Evolutionary conservation across 2,888 invertebrate genomes (phyloP), one percentile per base, ranked within the genome.

Genomic region (Phalera bucephala): DNA sequence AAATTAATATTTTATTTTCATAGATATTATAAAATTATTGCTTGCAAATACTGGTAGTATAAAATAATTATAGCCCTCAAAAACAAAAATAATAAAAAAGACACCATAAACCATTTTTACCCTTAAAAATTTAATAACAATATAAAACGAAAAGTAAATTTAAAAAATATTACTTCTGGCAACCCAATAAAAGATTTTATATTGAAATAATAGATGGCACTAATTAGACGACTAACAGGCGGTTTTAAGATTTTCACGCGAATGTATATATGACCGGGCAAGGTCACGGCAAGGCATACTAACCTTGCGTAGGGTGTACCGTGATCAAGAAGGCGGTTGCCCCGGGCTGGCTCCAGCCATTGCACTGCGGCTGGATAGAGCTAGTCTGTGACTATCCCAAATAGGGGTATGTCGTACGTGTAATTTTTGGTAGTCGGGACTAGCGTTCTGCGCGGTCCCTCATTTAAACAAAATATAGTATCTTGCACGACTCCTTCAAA

Each of bases 261-360:
- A 9, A 13, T 2, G 40, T 70, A 75, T 73, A 81, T 64, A 80
- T 61, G 49, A 36, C 19, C 11, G 2, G 19, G 30, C n/a, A 2
- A 11, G 1, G 3, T 1, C 22, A 8, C 3, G 3, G 0, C 0
- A 0, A 1, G 27, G 9, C 80, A 90, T 90, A 92, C 93, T 94
- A 93, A 93, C 93, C 93, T 93, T 92, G 92, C 93, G 93, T 86
- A 93, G 93, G 91, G 92, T 91, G 84, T 81, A 92, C 91, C 92
- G 91, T 91, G 93, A 94, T 94, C 94, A 93, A 0, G 80, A 75
- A 91, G 92, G 91, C 91, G 91, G 91, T 91, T 91, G 91, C 92
- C 87, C 89, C 91, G 77, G 91, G 80, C 73, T 72, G 92, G 92
- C 91, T 80, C 91, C 91, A 72, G 79, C 81, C 93, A 93, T 93